Evolutionary conservation across 37 sponge, comb jelly and placozoan species (phyloP), one percentile per base, ranked within the genome.

Genomic region (Geodia barretti): DNA sequence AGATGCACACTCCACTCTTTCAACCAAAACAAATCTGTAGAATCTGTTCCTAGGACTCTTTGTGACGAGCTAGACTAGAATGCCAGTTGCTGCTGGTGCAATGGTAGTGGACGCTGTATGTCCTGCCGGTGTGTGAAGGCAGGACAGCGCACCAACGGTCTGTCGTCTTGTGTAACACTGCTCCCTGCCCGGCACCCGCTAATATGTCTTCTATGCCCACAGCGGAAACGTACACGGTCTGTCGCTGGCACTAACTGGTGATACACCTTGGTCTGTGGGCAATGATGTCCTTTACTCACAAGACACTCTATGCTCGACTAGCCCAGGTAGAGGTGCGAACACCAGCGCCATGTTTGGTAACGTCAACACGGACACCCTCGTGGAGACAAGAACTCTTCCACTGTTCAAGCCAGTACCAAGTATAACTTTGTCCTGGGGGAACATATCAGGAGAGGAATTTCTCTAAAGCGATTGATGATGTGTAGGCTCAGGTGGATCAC

Each of bases 11-110:
- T n/a, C n/a, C n/a, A n/a, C n/a, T n/a, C n/a, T n/a, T n/a, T n/a
- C n/a, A n/a, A n/a, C n/a, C n/a, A n/a, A n/a, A n/a, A n/a, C n/a
- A n/a, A n/a, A n/a, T n/a, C n/a, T n/a, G n/a, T n/a, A n/a, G n/a
- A n/a, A n/a, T n/a, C n/a, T n/a, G n/a, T n/a, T n/a, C n/a, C n/a
- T n/a, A n/a, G n/a, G n/a, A n/a, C n/a, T n/a, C n/a, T n/a, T n/a
- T n/a, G n/a, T n/a, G n/a, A n/a, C n/a, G n/a, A n/a, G n/a, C n/a
- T n/a, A n/a, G n/a, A n/a, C n/a, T n/a, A n/a, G n/a, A n/a, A n/a
- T n/a, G n/a, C n/a, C n/a, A n/a, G n/a, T n/a, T 78, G 79, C 67
- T 78, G 79, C 79, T 68, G 79, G 47, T 78, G 79, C 35, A 78
- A 78, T 26, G 79, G 79, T 37, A 78, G 67, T 28, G 79, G 79